Percentiles rank a stretch among this genome's conserved stretches.
These are phyloP conservation scores for Philereme vetulata DNA, from an alignment of 2,888 invertebrate genomes.

Conservation along the genomic window DNA sequence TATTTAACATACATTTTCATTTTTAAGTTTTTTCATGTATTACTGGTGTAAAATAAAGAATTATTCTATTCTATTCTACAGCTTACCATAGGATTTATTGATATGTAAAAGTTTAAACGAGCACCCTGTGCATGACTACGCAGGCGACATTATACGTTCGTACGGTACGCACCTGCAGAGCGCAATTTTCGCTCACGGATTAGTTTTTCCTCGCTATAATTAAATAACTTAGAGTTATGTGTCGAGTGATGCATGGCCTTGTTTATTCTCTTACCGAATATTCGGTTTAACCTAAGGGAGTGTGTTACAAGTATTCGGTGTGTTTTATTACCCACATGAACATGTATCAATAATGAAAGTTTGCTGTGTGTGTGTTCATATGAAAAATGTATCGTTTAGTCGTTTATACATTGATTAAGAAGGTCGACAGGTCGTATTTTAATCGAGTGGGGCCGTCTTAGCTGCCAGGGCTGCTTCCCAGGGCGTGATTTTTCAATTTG, in stretches of 20 bases:
- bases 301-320: constrained; percentile 8
- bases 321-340: constrained; percentile 35
- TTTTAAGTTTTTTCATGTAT: too few species aligned
- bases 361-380: not conserved
- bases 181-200: constrained; percentile 78
- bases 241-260: constrained; percentile 76
- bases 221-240: constrained; percentile 83
- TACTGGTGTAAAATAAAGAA: too few species aligned
- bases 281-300: constrained; percentile 42
- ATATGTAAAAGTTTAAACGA: too few species aligned
- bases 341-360: constrained; percentile 16
- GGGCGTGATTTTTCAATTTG: too few species aligned
- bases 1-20: too few species aligned
- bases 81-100: too few species aligned
- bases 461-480: too few species aligned
- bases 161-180: constrained; percentile 65
- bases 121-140: constrained; percentile 34
- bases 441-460: too few species aligned
- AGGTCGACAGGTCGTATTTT: too few species aligned
- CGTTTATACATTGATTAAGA: not conserved
- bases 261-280: constrained; percentile 68
- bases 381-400: not conserved
- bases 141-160: constrained; percentile 3
- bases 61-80: too few species aligned
- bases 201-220: constrained; percentile 83